Base-by-base conservation (phyloP, 2,888 invertebrate genomes). In the Ommatoiulus sabulosus region DNA sequence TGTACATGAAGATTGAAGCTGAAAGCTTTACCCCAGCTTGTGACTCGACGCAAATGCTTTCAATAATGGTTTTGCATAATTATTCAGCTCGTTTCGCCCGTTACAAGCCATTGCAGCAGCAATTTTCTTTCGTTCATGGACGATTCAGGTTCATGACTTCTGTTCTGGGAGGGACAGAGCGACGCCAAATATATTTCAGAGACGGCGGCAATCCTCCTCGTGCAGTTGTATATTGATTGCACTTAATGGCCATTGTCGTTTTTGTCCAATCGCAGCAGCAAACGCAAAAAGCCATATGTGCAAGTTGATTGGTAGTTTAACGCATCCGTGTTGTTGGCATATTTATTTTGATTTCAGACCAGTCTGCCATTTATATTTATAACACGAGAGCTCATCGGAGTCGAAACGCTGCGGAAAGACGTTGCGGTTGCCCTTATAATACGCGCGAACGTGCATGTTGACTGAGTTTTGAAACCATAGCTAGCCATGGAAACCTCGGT, bases 341-440 rank as follows among this genome's bases (percentile, higher is more conserved):
- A 80, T 35, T 80, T 80, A 80, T 80, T 80, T 80, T 80, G 80
- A 80, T 80, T 80, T 80, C 80, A 80, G 80, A 80, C 80, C 80
- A 35, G 80, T 80, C 80, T 80, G 80, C 80, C 80, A 80, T 80
- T 80, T 80, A 80, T 80, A 80, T 80, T 80, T 80, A 80, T 35
- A 80, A 35, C 24, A 24, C 80, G 80, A 35, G 80, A 2, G 80
- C 24, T 12, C 12, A 12, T 12, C 35, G 80, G 12, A 80, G 35
- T 35, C 80, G 35, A 35, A 80, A 80, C 15, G 80, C 72, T 72
- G 72, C 24, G 8, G 24, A 35, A 80, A 3, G 12, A 80, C 35
- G 12, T 35, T 80, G 80, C 24, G 80, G 80, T 35, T 80, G 80
- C 80, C 3, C 35, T 35, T 35, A 35, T 15, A n/a, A 35, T 35